These are phyloP conservation scores for Artibeus lituratus DNA, from an alignment of 2,797 vertebrate genomes.

Conservation along the genomic window DNA sequence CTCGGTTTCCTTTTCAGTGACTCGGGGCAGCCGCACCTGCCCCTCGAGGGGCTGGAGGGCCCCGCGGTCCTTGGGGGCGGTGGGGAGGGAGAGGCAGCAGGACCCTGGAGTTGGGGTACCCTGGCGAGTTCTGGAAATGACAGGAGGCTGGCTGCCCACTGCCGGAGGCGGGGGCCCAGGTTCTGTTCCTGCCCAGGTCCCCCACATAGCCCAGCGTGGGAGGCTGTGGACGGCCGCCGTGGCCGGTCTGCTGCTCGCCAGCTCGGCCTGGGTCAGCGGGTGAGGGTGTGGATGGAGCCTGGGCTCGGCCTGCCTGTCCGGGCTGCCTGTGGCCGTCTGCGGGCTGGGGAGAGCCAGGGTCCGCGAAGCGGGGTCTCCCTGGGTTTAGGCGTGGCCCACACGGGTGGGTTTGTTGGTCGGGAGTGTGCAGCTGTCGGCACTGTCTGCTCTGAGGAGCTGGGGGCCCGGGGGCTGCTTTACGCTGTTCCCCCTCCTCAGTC, in stretches of 20 bases:
- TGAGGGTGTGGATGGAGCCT: fast-evolving
- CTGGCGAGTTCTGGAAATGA: background rate
- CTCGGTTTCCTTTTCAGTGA: background rate
- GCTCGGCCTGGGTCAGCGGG: background rate
- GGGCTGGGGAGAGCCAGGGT: background rate
- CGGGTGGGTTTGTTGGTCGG: fast-evolving
- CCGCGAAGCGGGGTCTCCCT: fast-evolving
- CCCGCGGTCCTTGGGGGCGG: background rate
- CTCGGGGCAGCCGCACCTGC: no score
- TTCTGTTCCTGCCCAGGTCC: background rate
- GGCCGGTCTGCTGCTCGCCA: fast-evolving
- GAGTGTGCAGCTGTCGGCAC: background rate
- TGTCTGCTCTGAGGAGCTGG: background rate
- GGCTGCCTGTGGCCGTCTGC: fast-evolving
- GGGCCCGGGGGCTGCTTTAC: background rate
- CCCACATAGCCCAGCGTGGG: fast-evolving
- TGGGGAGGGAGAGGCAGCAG: background rate
- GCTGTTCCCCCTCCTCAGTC: fast-evolving
- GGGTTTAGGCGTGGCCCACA: background rate
- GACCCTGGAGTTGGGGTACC: background rate
- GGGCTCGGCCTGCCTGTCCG: background rate
- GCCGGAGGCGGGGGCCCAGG: fast-evolving
- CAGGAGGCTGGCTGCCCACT: fast-evolving
- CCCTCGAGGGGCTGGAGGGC: fast-evolving
- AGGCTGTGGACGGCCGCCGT: fast-evolving